phyloP scores from a whole-genome alignment of 2,888 invertebrate species.

The Thereva unica region DNA sequence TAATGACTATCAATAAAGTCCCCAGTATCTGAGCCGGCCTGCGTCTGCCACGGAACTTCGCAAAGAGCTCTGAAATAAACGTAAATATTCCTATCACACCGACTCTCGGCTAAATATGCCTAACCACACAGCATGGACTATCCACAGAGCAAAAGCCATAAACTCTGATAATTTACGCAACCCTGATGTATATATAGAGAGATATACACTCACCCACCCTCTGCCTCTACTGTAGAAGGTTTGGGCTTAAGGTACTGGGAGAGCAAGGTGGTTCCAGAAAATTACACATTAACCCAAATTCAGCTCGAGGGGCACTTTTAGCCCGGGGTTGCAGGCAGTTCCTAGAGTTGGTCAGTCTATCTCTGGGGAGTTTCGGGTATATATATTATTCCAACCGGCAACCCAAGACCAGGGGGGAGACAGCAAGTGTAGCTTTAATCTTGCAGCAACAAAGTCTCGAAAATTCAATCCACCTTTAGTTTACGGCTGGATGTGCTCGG shows the following conservation, averaged over 20 bases:
- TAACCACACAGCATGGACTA: constrained; percentile 5
- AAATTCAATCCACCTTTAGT: too few species aligned
- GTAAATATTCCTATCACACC: constrained; percentile 31
- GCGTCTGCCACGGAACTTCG: neutral
- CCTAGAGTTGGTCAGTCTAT: too few species aligned
- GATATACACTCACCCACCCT: too few species aligned
- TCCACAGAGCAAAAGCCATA: constrained; percentile 16
- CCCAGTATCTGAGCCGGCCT: neutral
- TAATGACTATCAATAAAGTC: constrained; percentile 22
- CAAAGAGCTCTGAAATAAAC: constrained; percentile 4
- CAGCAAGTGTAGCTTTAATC: too few species aligned
- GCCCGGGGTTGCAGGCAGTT: too few species aligned
- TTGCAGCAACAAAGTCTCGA: too few species aligned
- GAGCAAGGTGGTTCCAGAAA: constrained; percentile 24
- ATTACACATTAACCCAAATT: constrained; percentile 22
- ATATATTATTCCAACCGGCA: too few species aligned
- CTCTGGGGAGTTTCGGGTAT: too few species aligned
- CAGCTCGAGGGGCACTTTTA: constrained; percentile 2
- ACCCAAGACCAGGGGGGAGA: too few species aligned
- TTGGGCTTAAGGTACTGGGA: constrained; percentile 15
- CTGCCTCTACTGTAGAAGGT: neutral
- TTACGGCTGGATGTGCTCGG: too few species aligned
- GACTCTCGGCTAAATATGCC: neutral
- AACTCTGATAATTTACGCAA: constrained; percentile 29
- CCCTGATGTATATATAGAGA: neutral